Evolutionary conservation across 2,888 invertebrate species (phyloP).

Genomic region (Cyclophora albipunctata): DNA sequence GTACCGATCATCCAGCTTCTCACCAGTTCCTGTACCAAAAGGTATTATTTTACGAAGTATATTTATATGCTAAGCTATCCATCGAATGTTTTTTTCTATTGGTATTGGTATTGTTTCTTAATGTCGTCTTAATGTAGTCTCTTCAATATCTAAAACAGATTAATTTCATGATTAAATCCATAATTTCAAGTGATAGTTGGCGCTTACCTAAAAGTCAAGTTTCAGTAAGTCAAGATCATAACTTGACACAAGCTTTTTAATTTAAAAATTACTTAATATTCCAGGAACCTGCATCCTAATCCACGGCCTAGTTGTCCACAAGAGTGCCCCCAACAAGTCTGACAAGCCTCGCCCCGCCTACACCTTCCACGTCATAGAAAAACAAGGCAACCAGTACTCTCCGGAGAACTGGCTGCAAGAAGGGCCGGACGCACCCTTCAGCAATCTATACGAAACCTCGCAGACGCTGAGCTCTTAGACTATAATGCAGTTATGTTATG

Average conservation of each 20-base stretch:
- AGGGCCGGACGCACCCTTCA: constrained; percentile 80
- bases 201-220: too few relatives aligned
- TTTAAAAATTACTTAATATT: constrained; percentile 9
- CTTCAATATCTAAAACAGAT: too few relatives aligned
- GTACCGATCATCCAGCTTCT: constrained; percentile 84
- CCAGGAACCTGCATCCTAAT: constrained; percentile 90
- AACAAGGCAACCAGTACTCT: constrained; percentile 82
- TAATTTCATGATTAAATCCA: too few relatives aligned
- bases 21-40: constrained; percentile 87
- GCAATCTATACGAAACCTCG: constrained; percentile 77
- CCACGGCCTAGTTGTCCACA: constrained; percentile 95
- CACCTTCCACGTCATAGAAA: constrained; percentile 95
- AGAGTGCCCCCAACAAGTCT: constrained; percentile 90
- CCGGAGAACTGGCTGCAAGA: constrained; percentile 91
- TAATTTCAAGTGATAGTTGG: too few relatives aligned
- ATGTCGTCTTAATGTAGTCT: too few relatives aligned
- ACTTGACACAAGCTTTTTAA: not conserved
- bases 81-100: too few relatives aligned
- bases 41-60: constrained; percentile 66
- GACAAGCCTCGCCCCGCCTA: constrained; percentile 91
- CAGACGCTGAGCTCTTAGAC: constrained; percentile 21
- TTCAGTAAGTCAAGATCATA: too few relatives aligned
- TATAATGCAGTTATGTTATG: not conserved
- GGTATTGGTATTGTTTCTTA: too few relatives aligned
- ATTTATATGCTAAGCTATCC: too few relatives aligned